Base-by-base conservation (phyloP, 1,140 invertebrate genomes). In the Plodia interpunctella region DNA sequence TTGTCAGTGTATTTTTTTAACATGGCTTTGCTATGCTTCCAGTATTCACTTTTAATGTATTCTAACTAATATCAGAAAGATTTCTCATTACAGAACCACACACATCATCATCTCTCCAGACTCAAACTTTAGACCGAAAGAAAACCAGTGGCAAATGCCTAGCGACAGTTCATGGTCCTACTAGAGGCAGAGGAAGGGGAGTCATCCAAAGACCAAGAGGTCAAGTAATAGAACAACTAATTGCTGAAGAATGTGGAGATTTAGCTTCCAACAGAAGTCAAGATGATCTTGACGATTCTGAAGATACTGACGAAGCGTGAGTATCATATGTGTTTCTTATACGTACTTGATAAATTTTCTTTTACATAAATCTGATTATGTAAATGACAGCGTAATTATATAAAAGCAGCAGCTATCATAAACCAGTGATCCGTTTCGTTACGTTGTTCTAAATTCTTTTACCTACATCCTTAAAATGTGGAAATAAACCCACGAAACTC, bases 281-380 rank as follows among this genome's bases (percentile, higher is more conserved):
- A 59, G 83, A 87, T 21, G 87, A 89, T 15, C 19, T 83, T 0
- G 86, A 85, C 20, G 84, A 89, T 60, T 87, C 81, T 9, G 87
- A 89, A 62, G 87, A 89, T 63, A 70, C 76, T 64, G 87, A 89
- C 67, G 87, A 89, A 65, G 65, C 69, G 87, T 89, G 68, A 80
- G 72, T 68, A 60, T 5, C 4, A 28, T 28, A 5, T 28, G 3
- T 28, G 3, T 28, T 28, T 5, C 9, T 5, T 28, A 28, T 28
- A 28, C 28, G 3, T 28, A 28, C 28, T 28, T 9, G 9, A 28
- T 5, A 28, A 5, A 28, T 28, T 28, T 5, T 28, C 9, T 9
- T 28, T 28, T 28, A 28, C 9, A 28, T 5, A 28, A 28, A 28
- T 9, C 28, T 9, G 9, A 28, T 3, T 28, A 9, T 3, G 28